A percentile compares a stretch with the other conserved stretches of the same genome.
phyloP scores from a whole-genome alignment of 2,113 vertebrate genomes.

The Sylvia atricapilla region DNA sequence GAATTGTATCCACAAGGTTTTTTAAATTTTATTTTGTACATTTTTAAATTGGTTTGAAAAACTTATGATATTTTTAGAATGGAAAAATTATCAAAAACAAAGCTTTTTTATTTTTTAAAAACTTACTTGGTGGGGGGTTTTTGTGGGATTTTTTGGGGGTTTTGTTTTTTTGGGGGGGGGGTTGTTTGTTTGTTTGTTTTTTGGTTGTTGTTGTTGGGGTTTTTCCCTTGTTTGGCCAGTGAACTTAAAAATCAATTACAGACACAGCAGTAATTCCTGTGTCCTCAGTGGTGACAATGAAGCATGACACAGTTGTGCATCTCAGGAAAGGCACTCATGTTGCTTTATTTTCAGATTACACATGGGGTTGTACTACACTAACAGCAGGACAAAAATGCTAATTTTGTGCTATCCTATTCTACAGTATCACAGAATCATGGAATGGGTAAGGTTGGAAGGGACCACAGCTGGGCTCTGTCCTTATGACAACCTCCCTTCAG shows the following conservation, averaged over 20 bases:
- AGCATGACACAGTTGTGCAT: background rate
- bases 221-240: background rate
- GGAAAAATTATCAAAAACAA: background rate
- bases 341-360: slow-evolving; percentile 37
- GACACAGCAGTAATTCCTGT: slow-evolving; percentile 27
- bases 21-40: background rate
- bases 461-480: background rate
- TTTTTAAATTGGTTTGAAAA: background rate
- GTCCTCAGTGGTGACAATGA: slow-evolving; percentile 13
- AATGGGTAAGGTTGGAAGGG: background rate
- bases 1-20: background rate
- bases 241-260: slow-evolving; percentile 53
- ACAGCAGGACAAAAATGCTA: background rate
- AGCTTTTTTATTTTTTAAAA: background rate
- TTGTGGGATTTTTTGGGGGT: background rate
- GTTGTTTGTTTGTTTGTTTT: background rate
- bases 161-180: background rate
- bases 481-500: background rate
- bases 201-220: background rate
- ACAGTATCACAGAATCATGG: background rate
- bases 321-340: slow-evolving; percentile 2
- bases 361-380: background rate
- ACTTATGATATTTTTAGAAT: background rate
- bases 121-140: background rate
- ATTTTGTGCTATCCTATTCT: background rate